Percentiles rank a stretch among this genome's conserved stretches.
phyloP scores from a whole-genome alignment of 2,888 invertebrate species.

The Aphidius colemani region DNA sequence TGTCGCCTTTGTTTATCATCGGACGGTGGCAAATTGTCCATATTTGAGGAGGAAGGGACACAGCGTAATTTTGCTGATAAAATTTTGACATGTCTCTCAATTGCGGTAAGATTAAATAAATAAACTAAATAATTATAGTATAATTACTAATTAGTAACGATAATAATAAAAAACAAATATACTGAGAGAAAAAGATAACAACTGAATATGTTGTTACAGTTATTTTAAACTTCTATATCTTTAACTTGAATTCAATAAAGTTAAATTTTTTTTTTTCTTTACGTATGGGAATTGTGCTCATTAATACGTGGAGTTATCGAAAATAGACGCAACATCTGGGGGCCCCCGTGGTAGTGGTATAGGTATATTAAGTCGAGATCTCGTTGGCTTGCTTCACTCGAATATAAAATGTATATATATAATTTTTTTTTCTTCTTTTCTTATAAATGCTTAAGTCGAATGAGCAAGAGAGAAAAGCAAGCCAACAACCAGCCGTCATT shows the following conservation, averaged over 20 bases:
- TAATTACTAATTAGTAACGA: too few species aligned
- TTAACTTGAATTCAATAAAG: background rate
- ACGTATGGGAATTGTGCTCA: slow-evolving; percentile 1
- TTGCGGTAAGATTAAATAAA: slow-evolving; percentile 47
- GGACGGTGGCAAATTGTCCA: slow-evolving; percentile 76
- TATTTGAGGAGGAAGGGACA: slow-evolving; percentile 77
- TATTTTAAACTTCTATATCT: background rate
- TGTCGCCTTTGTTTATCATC: slow-evolving; percentile 90
- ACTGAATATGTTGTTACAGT: slow-evolving; percentile 1
- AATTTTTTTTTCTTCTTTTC: background rate
- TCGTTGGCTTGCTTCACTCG: slow-evolving; percentile 28
- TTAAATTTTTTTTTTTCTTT: slow-evolving; percentile 4
- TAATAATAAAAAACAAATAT: too few species aligned
- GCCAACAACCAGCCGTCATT: too few species aligned
- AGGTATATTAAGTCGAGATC: slow-evolving; percentile 23
- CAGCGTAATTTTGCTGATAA: slow-evolving; percentile 72
- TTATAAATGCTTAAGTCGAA: background rate
- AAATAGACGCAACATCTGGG: slow-evolving; percentile 45
- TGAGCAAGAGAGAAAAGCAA: too few species aligned
- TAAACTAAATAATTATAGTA: too few species aligned
- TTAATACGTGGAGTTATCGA: slow-evolving; percentile 31
- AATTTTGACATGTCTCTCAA: slow-evolving; percentile 60
- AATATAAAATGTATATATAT: background rate
- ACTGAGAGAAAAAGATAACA: background rate
- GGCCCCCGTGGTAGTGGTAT: slow-evolving; percentile 31